phyloP scores from a whole-genome alignment of 2,113 vertebrate genomes.

The Sminthopsis crassicaudata region DNA sequence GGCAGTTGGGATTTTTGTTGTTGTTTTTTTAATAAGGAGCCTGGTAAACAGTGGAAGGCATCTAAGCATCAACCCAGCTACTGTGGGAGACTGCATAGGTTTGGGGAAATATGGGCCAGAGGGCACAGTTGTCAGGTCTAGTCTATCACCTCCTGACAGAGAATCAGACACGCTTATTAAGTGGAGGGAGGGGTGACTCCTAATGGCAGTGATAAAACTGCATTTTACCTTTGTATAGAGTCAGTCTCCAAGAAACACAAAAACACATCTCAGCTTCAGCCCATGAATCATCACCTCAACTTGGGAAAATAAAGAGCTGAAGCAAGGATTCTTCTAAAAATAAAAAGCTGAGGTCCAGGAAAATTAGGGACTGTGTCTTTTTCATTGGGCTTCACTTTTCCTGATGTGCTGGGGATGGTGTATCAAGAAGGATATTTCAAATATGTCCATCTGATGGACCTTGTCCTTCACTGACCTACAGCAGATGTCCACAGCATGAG shows the following conservation, averaged over 20 bases:
- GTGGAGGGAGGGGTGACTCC: background rate
- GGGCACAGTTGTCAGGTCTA: background rate
- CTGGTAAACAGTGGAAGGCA: background rate
- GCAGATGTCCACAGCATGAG: background rate
- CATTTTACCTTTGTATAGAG: background rate
- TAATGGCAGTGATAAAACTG: background rate
- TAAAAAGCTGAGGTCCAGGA: background rate
- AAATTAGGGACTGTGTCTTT: background rate
- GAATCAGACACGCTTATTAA: background rate
- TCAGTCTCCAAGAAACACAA: background rate
- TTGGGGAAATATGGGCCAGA: background rate
- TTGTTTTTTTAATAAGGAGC: background rate
- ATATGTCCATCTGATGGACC: background rate
- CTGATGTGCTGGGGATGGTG: background rate
- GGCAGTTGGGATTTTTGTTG: background rate
- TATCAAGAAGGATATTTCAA: background rate
- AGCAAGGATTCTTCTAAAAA: background rate
- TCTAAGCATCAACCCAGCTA: background rate
- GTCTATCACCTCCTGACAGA: background rate
- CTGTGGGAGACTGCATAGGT: constrained; percentile 3
- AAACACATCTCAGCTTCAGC: background rate
- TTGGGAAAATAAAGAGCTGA: background rate
- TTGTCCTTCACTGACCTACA: background rate
- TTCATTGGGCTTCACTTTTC: background rate
- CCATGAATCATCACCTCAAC: background rate